phyloP scores from a whole-genome alignment of 2,797 vertebrate genomes.

The Sebastes glaucus region DNA sequence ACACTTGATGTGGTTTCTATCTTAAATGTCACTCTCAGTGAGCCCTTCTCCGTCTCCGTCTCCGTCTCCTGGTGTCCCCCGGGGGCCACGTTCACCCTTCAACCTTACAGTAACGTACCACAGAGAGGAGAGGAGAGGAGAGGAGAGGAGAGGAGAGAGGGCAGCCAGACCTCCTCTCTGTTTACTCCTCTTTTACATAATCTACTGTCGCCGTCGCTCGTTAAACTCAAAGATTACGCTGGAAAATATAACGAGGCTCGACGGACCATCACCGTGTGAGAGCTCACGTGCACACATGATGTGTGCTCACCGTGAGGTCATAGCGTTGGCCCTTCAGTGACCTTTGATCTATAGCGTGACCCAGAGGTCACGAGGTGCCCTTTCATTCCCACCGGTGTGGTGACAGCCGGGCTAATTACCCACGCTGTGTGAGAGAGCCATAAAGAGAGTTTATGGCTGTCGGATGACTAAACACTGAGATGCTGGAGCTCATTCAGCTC shows the following conservation, averaged over 20 bases:
- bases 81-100: slow-evolving; percentile 72
- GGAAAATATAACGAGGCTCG: slow-evolving; percentile 48
- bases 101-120: slow-evolving; percentile 69
- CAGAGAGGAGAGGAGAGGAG: too few relatives aligned
- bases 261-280: neutral
- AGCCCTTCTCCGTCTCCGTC: slow-evolving; percentile 45
- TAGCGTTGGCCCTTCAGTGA: slow-evolving; percentile 60
- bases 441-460: slow-evolving; percentile 68
- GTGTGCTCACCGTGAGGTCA: slow-evolving; percentile 34
- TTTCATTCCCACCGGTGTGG: slow-evolving; percentile 74
- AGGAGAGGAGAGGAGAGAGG: neutral
- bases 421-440: slow-evolving; percentile 57
- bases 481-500: slow-evolving; percentile 50
- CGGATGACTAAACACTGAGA: slow-evolving; percentile 69
- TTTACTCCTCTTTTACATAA: slow-evolving; percentile 72
- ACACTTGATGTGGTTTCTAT: slow-evolving; percentile 71
- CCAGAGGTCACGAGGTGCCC: slow-evolving; percentile 59
- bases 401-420: slow-evolving; percentile 77
- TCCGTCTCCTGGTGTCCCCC: slow-evolving; percentile 37
- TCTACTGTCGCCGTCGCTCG: slow-evolving; percentile 54
- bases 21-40: slow-evolving; percentile 79
- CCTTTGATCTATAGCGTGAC: slow-evolving; percentile 69
- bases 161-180: slow-evolving; percentile 53
- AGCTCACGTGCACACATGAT: slow-evolving; percentile 23
- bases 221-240: slow-evolving; percentile 46